Percentiles rank a stretch among this genome's conserved stretches.
These are phyloP conservation scores for Drepana arcuata DNA, from an alignment of 1,140 invertebrate genomes.

Conservation along the genomic window DNA sequence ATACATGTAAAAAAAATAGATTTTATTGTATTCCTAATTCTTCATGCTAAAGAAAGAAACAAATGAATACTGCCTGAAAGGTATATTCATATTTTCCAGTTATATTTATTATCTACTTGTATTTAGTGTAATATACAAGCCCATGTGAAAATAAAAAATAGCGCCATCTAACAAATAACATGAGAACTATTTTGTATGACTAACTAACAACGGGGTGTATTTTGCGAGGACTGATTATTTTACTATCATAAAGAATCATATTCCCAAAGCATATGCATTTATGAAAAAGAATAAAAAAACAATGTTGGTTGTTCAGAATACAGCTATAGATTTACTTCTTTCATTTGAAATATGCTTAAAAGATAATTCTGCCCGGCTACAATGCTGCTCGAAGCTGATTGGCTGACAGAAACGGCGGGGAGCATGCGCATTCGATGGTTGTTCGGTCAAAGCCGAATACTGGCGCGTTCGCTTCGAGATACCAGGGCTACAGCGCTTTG, in stretches of 20 bases:
- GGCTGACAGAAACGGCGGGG: conserved; percentile 50
- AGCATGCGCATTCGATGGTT: conserved; percentile 56
- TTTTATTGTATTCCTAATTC: too few species aligned
- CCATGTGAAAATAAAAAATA: too few species aligned
- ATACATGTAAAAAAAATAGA: too few species aligned
- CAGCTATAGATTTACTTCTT: conserved; percentile 8
- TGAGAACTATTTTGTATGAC: conserved; percentile 39
- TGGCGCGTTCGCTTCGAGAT: conserved; percentile 64
- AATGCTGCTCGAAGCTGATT: conserved; percentile 50
- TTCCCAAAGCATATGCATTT: background rate
- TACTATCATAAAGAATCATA: too few species aligned
- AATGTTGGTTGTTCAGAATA: conserved; percentile 3
- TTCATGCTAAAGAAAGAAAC: conserved; percentile 3
- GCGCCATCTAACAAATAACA: conserved; percentile 50
- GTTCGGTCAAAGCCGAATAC: conserved; percentile 57
- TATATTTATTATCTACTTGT: too few species aligned
- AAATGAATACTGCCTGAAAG: conserved; percentile 10
- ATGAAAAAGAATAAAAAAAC: conserved; percentile 5
- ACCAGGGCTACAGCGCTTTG: conserved; percentile 59
- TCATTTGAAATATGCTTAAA: conserved; percentile 9
- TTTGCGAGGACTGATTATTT: too few species aligned
- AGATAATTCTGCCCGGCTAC: conserved; percentile 29
- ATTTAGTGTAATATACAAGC: too few species aligned
- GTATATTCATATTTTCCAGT: too few species aligned
- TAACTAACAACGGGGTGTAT: conserved; percentile 6